Evolutionary conservation across 2,113 vertebrate species (phyloP), one percentile per base, ranked within the genome.

Genomic region (Hippocampus zosterae): DNA sequence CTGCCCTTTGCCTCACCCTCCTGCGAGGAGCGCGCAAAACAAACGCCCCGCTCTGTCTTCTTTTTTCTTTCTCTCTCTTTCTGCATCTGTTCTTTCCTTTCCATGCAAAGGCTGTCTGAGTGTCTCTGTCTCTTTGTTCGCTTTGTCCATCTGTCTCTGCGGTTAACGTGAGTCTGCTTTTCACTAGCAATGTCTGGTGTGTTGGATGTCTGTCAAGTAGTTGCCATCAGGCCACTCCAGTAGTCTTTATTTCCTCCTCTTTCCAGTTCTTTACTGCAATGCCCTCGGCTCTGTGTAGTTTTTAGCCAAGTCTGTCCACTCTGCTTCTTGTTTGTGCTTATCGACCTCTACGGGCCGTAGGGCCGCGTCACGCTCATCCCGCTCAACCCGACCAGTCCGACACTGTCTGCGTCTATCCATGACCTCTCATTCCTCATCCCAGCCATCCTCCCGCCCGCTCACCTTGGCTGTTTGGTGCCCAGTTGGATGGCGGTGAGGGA

Each of bases 21-120:
- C 73, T 79, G 69, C 48, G 91, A 95, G 93, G 94, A 94, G 94
- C 74, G 95, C 92, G 93, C 92, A 91, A 86, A 86, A 75, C 94
- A 95, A 95, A 94, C 89, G 81, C 88, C 89, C 76, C 84, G 90
- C 92, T 94, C 94, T 95, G 90, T 85, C 87, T 91, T 93, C 90
- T 84, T 23, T 1, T 1, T 90, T 63, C 27, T 86, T 84, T 88
- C 91, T 92, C 72, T 80, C 69, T 72, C 1, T 90, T 21, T 73
- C 42, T 75, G 46, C 81, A 69, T 75, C 83, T 80, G 69, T 83
- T 88, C 75, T 83, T 33, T 72, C 77, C 13, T 75, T 69, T 78
- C 70, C 80, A 71, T 80, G 71, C 82, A 65, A 46, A 46, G 63
- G 62, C 69, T n/a, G 75, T 79, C 78, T 79, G 33, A 37, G 33